These are phyloP conservation scores for zebrafish (Danio rerio) DNA, from an alignment of 2,113 vertebrate genomes.

Conservation along the genomic window GRCz12tu NC_133186.1:10221501-10222000, in stretches of 20 bases:
- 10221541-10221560: background rate
- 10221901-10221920: too few species aligned
- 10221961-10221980: too few species aligned
- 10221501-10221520: background rate
- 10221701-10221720: conserved; percentile 33
- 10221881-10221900: too few species aligned
- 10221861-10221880: background rate
- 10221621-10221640: conserved; percentile 23
- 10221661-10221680: conserved; percentile 40
- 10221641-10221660: background rate
- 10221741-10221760: conserved; percentile 33
- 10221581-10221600: conserved; percentile 28
- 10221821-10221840: too few species aligned
- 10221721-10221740: conserved; percentile 47
- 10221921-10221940: conserved; percentile 1
- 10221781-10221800: conserved; percentile 20
- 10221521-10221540: background rate
- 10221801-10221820: background rate
- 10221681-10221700: conserved; percentile 21
- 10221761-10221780: conserved; percentile 35
- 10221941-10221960: background rate
- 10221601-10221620: conserved; percentile 2
- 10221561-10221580: background rate
- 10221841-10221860: conserved; percentile 28
- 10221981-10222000: too few species aligned